Conservation (phyloP, 2,888 invertebrate genomes). For the Kuschelorhynchus macadamiae region DNA sequence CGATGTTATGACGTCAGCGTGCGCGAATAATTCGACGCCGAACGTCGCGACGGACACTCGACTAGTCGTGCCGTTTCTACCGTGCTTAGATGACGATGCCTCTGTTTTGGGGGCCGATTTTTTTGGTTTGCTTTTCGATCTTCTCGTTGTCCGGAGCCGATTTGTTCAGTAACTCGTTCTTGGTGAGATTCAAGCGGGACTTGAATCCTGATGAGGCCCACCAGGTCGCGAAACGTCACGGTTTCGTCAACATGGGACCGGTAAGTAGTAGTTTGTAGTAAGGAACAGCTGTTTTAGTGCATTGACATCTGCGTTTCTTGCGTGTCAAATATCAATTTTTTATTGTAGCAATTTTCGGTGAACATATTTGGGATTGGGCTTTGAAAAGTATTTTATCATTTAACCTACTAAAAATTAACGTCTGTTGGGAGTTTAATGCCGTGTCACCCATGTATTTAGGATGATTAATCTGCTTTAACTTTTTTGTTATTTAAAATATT, state of each 20-base stretch:
- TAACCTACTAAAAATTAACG: no score
- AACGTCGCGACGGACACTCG: constrained; percentile 45
- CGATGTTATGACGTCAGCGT: constrained; percentile 62
- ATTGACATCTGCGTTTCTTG: no score
- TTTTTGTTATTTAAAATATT: no score
- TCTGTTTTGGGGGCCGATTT: constrained; percentile 62
- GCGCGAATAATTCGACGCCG: constrained; percentile 56
- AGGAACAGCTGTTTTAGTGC: constrained; percentile 43
- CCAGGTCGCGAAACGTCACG: constrained; percentile 87
- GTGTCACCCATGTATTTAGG: no score
- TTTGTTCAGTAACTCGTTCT: constrained; percentile 96
- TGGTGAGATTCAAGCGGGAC: constrained; percentile 88
- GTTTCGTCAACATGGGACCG: constrained; percentile 95
- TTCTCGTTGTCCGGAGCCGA: constrained; percentile 57
- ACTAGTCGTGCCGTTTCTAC: constrained; percentile 52
- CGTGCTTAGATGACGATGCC: constrained; percentile 63
- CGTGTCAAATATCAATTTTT: no score
- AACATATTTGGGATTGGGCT: no score
- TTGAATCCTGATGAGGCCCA: constrained; percentile 84
- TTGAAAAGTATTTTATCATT: no score
- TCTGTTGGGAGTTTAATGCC: no score
- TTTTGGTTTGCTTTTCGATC: constrained; percentile 53
- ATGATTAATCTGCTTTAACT: no score
- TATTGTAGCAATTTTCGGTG: no score
- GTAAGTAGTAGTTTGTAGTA: constrained; percentile 75